Conservation (phyloP, 1,140 invertebrate genomes). For the Parasteatoda tepidariorum region DNA sequence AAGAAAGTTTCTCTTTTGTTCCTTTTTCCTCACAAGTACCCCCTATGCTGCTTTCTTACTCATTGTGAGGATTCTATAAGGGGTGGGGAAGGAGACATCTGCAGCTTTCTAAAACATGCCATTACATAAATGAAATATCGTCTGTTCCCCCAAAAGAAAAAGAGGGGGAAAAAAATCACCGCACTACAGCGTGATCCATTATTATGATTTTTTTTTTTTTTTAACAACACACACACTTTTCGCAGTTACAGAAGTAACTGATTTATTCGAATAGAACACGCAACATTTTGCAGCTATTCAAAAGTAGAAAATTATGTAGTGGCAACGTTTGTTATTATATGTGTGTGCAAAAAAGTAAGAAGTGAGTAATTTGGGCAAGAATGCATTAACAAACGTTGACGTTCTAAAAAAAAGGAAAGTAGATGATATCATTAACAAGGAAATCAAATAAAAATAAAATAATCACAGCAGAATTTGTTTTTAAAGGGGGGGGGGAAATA, state of each 20-base stretch:
- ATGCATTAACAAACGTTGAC: no score
- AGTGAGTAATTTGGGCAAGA: no score
- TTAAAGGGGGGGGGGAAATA: no score
- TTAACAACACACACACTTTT: no score
- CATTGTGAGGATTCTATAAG: not conserved
- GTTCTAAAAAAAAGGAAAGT: no score
- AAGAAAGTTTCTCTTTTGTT: no score
- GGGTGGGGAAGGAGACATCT: slow-evolving; percentile 22
- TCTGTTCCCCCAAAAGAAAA: no score
- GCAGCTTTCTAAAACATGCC: slow-evolving; percentile 51
- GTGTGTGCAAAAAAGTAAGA: no score
- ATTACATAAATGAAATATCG: slow-evolving; percentile 54
- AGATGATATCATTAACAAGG: no score
- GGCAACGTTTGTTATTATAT: not conserved
- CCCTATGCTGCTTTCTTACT: not conserved
- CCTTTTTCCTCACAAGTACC: not conserved
- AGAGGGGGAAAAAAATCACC: not conserved
- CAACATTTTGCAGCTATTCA: not conserved
- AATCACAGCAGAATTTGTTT: no score
- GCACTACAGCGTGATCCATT: no score
- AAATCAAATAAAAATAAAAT: no score
- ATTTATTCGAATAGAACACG: not conserved
- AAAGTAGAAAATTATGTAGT: not conserved
- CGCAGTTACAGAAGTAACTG: not conserved
- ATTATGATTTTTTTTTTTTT: not conserved